These are phyloP conservation scores for Andricus quercusramuli DNA, from an alignment of 2,888 invertebrate genomes.

Conservation along the genomic window DNA sequence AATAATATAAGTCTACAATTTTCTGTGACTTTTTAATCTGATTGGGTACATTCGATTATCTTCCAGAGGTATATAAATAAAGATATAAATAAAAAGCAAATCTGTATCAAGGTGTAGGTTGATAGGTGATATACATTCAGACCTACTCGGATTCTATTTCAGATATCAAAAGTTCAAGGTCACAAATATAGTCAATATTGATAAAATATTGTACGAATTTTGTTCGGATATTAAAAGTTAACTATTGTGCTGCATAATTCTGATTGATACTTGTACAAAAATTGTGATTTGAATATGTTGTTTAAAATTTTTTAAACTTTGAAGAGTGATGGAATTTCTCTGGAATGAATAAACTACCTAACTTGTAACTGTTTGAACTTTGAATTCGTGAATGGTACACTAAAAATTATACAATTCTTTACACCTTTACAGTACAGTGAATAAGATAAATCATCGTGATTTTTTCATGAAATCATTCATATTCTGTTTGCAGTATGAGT, in stretches of 20 bases:
- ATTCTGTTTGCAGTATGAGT: neutral
- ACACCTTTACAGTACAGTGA: neutral
- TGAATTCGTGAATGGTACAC: neutral
- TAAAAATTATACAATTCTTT: neutral
- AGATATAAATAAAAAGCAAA: neutral
- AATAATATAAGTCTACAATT: no score
- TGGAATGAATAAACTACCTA: no score
- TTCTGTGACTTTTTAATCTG: no score
- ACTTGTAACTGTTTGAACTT: no score
- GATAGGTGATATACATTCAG: neutral
- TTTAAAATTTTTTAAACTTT: no score
- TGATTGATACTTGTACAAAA: no score
- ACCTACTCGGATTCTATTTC: neutral
- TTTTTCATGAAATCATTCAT: constrained; percentile 9
- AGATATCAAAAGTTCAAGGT: constrained; percentile 17
- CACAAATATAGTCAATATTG: neutral
- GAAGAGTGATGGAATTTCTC: no score
- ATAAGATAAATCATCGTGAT: neutral
- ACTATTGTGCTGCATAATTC: no score
- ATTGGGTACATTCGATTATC: neutral
- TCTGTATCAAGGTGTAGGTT: constrained; percentile 1
- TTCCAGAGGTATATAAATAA: neutral
- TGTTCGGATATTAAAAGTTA: no score
- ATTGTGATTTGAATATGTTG: no score
- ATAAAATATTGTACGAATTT: no score